Conservation (phyloP, 2,797 vertebrate species). For the Potorous gilbertii region DNA sequence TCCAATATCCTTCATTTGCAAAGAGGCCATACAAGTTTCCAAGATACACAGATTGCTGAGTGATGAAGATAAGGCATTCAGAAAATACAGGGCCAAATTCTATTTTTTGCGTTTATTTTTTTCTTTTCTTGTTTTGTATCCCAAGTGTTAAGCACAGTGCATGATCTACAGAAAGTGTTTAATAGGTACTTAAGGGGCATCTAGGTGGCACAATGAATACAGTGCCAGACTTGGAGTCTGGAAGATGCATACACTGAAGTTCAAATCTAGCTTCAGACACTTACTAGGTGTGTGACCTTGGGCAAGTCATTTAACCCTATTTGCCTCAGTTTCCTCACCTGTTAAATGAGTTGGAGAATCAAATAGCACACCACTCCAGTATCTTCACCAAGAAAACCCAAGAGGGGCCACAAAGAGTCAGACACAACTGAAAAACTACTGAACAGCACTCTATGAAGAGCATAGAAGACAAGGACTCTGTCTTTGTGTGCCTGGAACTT, state of each 20-base stretch:
- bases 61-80: slow-evolving; percentile 64
- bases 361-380: neutral
- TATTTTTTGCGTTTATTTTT: neutral
- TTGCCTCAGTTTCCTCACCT: neutral
- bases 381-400: neutral
- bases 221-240: neutral
- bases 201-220: neutral
- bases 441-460: neutral
- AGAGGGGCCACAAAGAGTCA: neutral
- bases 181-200: neutral
- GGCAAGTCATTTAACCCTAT: neutral
- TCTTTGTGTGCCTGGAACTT: neutral
- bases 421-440: neutral
- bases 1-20: slow-evolving; percentile 68
- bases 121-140: neutral
- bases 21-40: slow-evolving; percentile 55
- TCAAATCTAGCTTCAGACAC: neutral
- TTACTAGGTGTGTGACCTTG: neutral
- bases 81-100: neutral
- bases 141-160: neutral
- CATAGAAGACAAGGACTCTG: neutral
- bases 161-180: neutral
- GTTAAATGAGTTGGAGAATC: neutral
- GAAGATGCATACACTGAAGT: neutral
- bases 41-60: slow-evolving; percentile 65